Base-by-base conservation (phyloP, 64 coral and sea anemone species). In the Montipora efflorescens region DNA sequence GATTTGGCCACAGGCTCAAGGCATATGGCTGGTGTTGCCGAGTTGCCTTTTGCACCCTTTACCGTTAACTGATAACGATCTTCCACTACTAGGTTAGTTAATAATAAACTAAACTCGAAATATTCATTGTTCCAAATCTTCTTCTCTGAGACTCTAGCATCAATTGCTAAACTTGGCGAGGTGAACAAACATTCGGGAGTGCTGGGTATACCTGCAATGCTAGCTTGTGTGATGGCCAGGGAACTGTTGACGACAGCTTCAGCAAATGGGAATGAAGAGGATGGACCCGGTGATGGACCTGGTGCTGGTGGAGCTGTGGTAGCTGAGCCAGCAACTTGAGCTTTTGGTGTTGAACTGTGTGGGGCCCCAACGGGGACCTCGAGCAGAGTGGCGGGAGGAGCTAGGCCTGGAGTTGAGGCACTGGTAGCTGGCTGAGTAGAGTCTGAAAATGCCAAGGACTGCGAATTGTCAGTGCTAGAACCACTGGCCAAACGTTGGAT, bases 121-220 rank as follows among this genome's bases (percentile, higher is more conserved):
- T 77, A 89, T 78, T 89, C 87, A n/a, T 58, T 55, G 47, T 20
- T 22, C 87, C 75, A 90, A 59, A 77, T 90, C 75, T 90, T 90
- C 14, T 3, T 90, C 11, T 76, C 71, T 4, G 74, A 79, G 8
- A 77, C 73, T 10, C 75, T 47, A 22, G 74, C 87, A 77, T 90
- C 74, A 45, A 89, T 59, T 12, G 47, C 10, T 0, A 89, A 52
- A 64, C 72, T 78, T 50, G 71, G 19, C 8, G 87, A 78, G 11
- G 25, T 43, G 74, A 89, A 89, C 15, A 81, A 81, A 16, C 61
- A 64, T 12, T 64, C 61, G 9, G 61, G 14, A 12, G 61, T 93
- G 36, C 78, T 67, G 82, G 50, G 82, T 0, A 47, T 49, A 79
- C 46, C 46, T 19, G 46, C 5, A 79, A 79, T 53, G 28, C 46